phyloP scores from a whole-genome alignment of 2,888 invertebrate genomes.

The Heliconius ismenius region DNA sequence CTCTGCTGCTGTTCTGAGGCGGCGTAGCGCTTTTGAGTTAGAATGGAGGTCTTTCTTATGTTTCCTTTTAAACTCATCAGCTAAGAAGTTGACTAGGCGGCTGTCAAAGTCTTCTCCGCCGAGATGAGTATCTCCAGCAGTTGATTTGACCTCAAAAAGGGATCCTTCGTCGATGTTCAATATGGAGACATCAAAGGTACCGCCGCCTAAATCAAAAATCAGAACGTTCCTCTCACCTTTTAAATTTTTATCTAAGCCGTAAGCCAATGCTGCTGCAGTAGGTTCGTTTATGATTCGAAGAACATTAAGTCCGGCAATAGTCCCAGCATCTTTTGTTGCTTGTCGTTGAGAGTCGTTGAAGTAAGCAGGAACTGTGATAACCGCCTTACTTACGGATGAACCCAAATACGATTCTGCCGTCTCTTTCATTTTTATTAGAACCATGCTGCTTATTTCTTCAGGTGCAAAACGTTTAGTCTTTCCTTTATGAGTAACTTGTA shows the following conservation, averaged over 20 bases:
- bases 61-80: conserved; percentile 87
- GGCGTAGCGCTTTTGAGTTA: conserved; percentile 85
- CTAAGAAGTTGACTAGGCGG: conserved; percentile 84
- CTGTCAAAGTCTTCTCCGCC: conserved; percentile 89
- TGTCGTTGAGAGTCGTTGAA: conserved; percentile 88
- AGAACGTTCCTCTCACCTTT: conserved; percentile 83
- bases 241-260: conserved; percentile 85
- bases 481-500: conserved; percentile 84
- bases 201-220: conserved; percentile 84
- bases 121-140: conserved; percentile 92
- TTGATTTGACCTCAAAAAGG: conserved; percentile 90
- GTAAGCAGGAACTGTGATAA: conserved; percentile 91
- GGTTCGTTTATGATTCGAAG: conserved; percentile 92
- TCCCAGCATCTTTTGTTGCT: conserved; percentile 91
- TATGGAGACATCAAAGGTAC: conserved; percentile 91
- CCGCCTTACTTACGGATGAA: conserved; percentile 84
- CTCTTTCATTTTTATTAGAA: conserved; percentile 80
- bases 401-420: conserved; percentile 88
- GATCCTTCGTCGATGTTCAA: conserved; percentile 90
- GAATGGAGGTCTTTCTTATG: conserved; percentile 84
- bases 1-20: conserved; percentile 88
- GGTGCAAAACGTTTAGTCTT: conserved; percentile 84
- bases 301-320: conserved; percentile 88
- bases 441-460: conserved; percentile 88
- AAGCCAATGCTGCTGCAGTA: conserved; percentile 88